A percentile compares a stretch with the other conserved stretches of the same genome.
Conservation (phyloP, 2,888 invertebrate species). For the Trichogramma evanescens region DNA sequence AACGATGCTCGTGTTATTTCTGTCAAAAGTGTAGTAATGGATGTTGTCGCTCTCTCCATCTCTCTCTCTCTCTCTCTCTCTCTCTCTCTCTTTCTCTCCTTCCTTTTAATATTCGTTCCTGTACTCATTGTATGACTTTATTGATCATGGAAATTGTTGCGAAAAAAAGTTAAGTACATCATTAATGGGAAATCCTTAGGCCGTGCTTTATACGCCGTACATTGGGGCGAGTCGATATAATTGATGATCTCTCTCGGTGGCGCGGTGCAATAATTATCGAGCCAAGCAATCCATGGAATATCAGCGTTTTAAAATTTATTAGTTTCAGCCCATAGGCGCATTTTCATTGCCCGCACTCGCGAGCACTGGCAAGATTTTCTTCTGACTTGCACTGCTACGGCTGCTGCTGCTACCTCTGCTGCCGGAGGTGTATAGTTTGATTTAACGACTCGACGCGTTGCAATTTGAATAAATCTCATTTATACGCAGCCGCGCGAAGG, state of each 20-base stretch:
- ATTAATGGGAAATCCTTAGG: slow-evolving; percentile 12
- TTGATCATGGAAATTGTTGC: neutral
- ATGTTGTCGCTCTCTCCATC: slow-evolving; percentile 25
- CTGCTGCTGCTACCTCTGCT: neutral
- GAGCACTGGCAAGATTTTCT: no score
- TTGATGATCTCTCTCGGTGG: neutral
- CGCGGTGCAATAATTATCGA: neutral
- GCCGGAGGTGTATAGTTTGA: slow-evolving; percentile 15
- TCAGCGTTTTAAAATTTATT: no score
- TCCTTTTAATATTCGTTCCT: slow-evolving; percentile 14
- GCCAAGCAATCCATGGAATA: no score
- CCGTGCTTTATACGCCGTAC: no score
- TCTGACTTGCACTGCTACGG: no score
- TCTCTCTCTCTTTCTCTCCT: slow-evolving; percentile 16
- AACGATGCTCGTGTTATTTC: slow-evolving; percentile 37
- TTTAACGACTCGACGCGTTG: slow-evolving; percentile 17
- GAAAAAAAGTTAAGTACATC: neutral
- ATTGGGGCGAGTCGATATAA: neutral
- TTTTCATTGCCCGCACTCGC: no score
- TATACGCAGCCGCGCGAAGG: slow-evolving; percentile 10
- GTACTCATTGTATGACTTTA: slow-evolving; percentile 6
- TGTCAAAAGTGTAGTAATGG: slow-evolving; percentile 45
- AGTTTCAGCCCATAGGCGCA: no score
- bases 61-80: slow-evolving; percentile 16
- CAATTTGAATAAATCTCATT: slow-evolving; percentile 24